Evolutionary conservation across 2,888 invertebrate species (phyloP).

Genomic region (Dynastes tityus): DNA sequence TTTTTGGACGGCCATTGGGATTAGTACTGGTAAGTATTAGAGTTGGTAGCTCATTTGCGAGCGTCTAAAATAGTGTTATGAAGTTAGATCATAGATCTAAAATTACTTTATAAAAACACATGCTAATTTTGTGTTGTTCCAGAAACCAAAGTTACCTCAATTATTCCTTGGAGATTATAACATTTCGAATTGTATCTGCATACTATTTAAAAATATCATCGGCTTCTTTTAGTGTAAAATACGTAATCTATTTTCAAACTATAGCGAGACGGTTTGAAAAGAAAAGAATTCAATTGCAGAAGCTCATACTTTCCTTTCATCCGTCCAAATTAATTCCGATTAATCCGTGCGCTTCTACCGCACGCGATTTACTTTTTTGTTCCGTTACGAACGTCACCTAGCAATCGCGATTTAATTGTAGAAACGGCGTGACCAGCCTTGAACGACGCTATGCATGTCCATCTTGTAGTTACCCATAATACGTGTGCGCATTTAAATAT

Average conservation of each 20-base stretch:
- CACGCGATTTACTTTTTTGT: constrained; percentile 26
- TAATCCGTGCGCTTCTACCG: neutral
- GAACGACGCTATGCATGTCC: constrained; percentile 27
- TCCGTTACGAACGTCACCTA: constrained; percentile 26
- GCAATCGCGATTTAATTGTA: constrained; percentile 39
- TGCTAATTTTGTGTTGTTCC: constrained; percentile 8
- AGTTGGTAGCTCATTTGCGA: no score
- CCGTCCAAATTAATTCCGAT: constrained; percentile 2
- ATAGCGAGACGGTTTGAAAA: no score
- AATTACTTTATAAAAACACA: neutral
- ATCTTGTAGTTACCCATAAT: neutral
- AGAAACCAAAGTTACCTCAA: neutral
- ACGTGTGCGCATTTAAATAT: constrained; percentile 25
- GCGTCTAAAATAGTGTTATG: no score
- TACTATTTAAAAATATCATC: no score
- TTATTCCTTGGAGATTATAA: neutral
- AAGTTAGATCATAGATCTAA: neutral
- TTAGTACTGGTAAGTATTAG: no score
- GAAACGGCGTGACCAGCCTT: constrained; percentile 39
- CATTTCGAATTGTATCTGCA: no score
- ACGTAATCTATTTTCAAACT: no score
- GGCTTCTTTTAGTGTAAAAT: no score
- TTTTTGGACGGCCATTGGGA: no score
- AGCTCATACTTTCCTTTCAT: neutral
- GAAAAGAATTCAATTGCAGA: neutral